These are phyloP conservation scores for Lepidurus packardi DNA, from an alignment of 1,140 invertebrate genomes.

Conservation along the genomic window DNA sequence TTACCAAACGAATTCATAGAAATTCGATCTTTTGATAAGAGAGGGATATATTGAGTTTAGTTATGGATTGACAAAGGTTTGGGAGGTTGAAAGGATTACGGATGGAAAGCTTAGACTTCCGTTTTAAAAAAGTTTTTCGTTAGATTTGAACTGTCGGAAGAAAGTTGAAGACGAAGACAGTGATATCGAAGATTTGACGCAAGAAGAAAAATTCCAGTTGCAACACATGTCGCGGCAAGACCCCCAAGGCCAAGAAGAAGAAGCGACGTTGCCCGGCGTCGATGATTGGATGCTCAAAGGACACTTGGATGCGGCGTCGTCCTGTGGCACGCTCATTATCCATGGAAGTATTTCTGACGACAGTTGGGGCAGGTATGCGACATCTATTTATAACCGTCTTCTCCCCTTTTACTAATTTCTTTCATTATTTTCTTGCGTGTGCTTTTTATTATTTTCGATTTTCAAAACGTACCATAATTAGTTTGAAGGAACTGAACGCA, in stretches of 20 bases:
- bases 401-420: background rate
- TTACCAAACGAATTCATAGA: background rate
- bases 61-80: background rate
- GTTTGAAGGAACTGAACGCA: no score
- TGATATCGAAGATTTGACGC: slow-evolving; percentile 80
- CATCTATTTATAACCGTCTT: background rate
- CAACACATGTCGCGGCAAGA: slow-evolving; percentile 77
- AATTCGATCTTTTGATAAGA: background rate
- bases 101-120: background rate
- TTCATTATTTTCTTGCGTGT: background rate
- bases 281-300: slow-evolving; percentile 24
- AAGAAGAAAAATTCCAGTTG: slow-evolving; percentile 76
- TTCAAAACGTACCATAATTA: background rate
- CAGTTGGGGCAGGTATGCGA: slow-evolving; percentile 29
- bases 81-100: background rate
- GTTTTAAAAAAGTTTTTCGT: slow-evolving; percentile 9
- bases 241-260: slow-evolving; percentile 76
- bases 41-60: background rate
- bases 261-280: slow-evolving; percentile 23
- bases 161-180: slow-evolving; percentile 84
- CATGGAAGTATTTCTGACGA: slow-evolving; percentile 44
- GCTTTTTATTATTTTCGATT: background rate
- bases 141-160: slow-evolving; percentile 52
- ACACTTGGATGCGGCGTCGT: slow-evolving; percentile 58
- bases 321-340: slow-evolving; percentile 73